Base-by-base conservation (phyloP, 2,888 invertebrate species). In the Ligdia adustata region DNA sequence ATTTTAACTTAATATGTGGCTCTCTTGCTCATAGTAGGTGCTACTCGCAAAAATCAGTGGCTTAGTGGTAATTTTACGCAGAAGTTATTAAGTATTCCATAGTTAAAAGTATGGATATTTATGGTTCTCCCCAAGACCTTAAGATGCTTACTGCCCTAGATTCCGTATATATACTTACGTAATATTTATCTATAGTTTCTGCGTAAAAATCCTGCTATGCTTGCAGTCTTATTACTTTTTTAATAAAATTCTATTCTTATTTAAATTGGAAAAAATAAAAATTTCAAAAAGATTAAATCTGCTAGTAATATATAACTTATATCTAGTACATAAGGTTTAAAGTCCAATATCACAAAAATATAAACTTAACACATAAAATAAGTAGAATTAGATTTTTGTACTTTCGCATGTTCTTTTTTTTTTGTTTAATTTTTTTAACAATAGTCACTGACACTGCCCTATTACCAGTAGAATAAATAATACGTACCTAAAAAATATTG, bases 371-470 rank as follows among this genome's bases (percentile, higher is more conserved):
- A 50, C 26, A 9, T 26, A n/a, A n/a, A n/a, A n/a, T n/a, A 44
- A 9, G 7, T 42, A 58, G 31, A 9, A 13, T 26, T 51, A 22
- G 22, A 7, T 3, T 35, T 31, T n/a, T 29, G 14, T 38, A 42
- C 29, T 44, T 54, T 54, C 28, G 52, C 52, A 54, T 54, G 49
- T 45, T 38, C n/a, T 2, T 22, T 22, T 22, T 22, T 1, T 6
- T n/a, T 2, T 2, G n/a, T 16, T 16, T 16, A 4, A 5, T 16
- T 16, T 16, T 16, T 34, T 41, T 38, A 34, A 13, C 14, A 16
- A 45, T 26, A 51, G 42, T 56, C 47, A 45, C 51, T 52, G 33
- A 48, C 55, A 51, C 55, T 55, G 55, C 51, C 55, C 32, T 11
- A 40, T 28, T 37, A 39, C 24, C 16, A 35, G 28, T 29, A 40